Conservation (phyloP, 2,113 vertebrate genomes). For the Tapirus terrestris region DNA sequence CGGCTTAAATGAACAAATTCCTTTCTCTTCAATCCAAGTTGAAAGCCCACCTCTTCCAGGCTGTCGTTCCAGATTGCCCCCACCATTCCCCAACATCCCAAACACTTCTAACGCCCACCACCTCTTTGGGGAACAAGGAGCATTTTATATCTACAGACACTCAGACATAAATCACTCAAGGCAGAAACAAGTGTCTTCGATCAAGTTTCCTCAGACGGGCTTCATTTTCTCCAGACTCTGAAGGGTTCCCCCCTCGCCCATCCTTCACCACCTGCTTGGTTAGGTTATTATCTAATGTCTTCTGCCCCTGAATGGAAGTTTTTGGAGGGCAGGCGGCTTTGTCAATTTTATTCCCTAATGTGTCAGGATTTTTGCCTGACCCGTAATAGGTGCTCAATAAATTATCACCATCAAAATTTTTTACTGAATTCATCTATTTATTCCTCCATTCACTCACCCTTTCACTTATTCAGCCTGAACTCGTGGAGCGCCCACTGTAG, state of each 20-base stretch:
- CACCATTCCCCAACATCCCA: background rate
- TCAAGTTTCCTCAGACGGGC: background rate
- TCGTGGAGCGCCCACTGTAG: background rate
- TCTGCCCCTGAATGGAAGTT: background rate
- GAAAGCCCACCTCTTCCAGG: background rate
- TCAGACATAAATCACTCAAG: background rate
- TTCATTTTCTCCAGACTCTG: background rate
- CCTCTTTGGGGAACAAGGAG: background rate
- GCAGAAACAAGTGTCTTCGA: background rate
- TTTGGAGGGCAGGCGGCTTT: too few species aligned
- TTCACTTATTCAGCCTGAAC: background rate
- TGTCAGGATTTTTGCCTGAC: too few species aligned
- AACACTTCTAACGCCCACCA: background rate
- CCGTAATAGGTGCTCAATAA: too few species aligned
- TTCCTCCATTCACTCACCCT: background rate
- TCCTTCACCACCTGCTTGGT: fast-evolving
- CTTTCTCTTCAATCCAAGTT: background rate
- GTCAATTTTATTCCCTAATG: background rate
- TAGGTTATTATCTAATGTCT: background rate
- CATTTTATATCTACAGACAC: background rate
- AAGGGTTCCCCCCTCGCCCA: fast-evolving
- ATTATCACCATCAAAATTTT: background rate
- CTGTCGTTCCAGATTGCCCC: background rate
- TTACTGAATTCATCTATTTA: background rate
- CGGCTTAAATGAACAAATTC: background rate